These are phyloP conservation scores for Tokudaia tokunoshimensis DNA, from an alignment of 2,797 vertebrate genomes.

Conservation along the genomic window DNA sequence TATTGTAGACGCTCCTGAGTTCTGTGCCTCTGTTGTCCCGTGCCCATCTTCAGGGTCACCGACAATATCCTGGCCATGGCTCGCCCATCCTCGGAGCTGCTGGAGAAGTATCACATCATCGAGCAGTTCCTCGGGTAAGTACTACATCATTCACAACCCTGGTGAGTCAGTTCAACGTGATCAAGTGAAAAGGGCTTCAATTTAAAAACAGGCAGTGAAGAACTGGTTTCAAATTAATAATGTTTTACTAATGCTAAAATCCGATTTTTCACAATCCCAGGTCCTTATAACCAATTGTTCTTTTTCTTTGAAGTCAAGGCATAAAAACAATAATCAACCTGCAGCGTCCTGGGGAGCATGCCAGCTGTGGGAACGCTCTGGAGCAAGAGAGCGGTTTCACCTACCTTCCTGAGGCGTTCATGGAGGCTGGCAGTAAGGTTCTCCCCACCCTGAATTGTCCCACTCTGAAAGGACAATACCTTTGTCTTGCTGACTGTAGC, in stretches of 20 bases:
- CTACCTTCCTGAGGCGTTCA: constrained; percentile 96
- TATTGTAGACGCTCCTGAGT: background rate
- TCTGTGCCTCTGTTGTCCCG: background rate
- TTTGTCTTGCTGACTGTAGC: constrained; percentile 68
- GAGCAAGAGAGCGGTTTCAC: constrained; percentile 97
- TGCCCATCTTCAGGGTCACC: constrained; percentile 93
- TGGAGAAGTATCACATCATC: constrained; percentile 95
- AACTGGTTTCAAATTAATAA: background rate
- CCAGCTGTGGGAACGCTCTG: constrained; percentile 96
- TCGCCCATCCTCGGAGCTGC: constrained; percentile 96
- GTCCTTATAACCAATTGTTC: constrained; percentile 72
- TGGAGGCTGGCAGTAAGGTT: constrained; percentile 97
- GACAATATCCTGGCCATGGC: constrained; percentile 98
- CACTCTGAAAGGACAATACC: constrained; percentile 73
- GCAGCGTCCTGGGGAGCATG: constrained; percentile 97
- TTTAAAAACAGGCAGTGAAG: constrained; percentile 64
- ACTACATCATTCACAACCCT: background rate
- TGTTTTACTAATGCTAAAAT: constrained; percentile 59
- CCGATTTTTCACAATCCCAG: constrained; percentile 36
- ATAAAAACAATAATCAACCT: constrained; percentile 98
- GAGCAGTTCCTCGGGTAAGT: constrained; percentile 95
- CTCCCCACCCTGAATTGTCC: constrained; percentile 71
- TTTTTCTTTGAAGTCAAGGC: constrained; percentile 90
- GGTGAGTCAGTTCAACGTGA: background rate
- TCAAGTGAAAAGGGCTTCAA: constrained; percentile 77